Conservation (phyloP, 2,888 invertebrate genomes). For the Napeogenes sylphis region DNA sequence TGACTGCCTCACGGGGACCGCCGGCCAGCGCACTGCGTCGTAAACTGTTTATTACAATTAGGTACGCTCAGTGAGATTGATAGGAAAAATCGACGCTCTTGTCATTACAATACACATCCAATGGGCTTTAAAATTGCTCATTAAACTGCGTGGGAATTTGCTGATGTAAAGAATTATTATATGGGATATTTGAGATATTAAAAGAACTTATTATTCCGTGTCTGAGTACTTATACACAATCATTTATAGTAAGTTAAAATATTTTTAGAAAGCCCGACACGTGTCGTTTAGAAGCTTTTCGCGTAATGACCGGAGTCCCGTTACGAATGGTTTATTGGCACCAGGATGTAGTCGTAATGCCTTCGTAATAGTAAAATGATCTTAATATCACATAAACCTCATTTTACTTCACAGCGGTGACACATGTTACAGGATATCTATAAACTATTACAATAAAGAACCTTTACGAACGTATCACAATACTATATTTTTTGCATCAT, state of each 20-base stretch:
- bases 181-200: slow-evolving; percentile 8
- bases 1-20: slow-evolving; percentile 9
- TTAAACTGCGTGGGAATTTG: slow-evolving; percentile 11
- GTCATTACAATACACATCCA: slow-evolving; percentile 9
- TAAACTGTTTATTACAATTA: slow-evolving; percentile 29
- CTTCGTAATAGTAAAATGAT: slow-evolving; percentile 69
- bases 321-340: slow-evolving; percentile 58
- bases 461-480: slow-evolving; percentile 7
- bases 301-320: slow-evolving; percentile 40
- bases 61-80: slow-evolving; percentile 15
- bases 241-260: not conserved
- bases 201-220: not conserved
- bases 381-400: slow-evolving; percentile 61
- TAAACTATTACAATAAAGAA: slow-evolving; percentile 18
- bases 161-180: slow-evolving; percentile 13
- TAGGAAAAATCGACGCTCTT: slow-evolving; percentile 10
- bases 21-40: slow-evolving; percentile 19
- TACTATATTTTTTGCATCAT: not conserved
- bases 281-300: slow-evolving; percentile 30
- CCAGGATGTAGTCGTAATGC: slow-evolving; percentile 66
- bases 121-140: slow-evolving; percentile 11
- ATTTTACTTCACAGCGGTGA: slow-evolving; percentile 38
- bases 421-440: slow-evolving; percentile 42
- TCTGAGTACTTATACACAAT: not conserved
- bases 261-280: slow-evolving; percentile 7